phyloP scores from a whole-genome alignment of 2,888 invertebrate genomes.

The Latheticus oryzae region DNA sequence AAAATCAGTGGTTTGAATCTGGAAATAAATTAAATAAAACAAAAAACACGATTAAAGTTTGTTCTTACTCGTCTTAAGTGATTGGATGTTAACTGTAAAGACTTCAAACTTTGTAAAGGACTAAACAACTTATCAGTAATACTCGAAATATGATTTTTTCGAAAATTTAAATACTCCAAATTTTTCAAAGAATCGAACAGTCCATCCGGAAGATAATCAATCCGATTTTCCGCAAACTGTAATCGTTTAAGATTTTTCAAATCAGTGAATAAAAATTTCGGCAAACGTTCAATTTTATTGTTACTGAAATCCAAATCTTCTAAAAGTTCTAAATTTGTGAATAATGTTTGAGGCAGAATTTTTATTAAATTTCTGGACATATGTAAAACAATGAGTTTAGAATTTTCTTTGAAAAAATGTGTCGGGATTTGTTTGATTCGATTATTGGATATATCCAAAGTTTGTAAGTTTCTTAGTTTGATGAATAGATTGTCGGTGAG shows the following conservation, averaged over 20 bases:
- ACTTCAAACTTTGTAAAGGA: constrained; percentile 67
- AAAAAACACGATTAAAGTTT: background rate
- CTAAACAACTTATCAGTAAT: constrained; percentile 67
- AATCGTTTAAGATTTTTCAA: constrained; percentile 71
- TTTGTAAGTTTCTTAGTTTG: constrained; percentile 72
- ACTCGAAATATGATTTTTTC: constrained; percentile 69
- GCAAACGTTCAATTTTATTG: constrained; percentile 73
- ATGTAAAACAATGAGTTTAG: constrained; percentile 72
- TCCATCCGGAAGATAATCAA: constrained; percentile 70
- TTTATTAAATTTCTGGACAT: constrained; percentile 75
- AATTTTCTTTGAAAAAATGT: constrained; percentile 71
- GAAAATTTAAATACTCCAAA: constrained; percentile 69
- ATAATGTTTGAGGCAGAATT: constrained; percentile 70
- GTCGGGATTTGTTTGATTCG: constrained; percentile 70
- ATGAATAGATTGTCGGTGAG: constrained; percentile 71
- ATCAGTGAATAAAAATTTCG: constrained; percentile 69
- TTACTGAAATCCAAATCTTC: constrained; percentile 78
- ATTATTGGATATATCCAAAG: constrained; percentile 77
- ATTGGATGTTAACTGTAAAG: constrained; percentile 70
- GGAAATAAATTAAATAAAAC: constrained; percentile 2
- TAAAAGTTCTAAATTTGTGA: constrained; percentile 70
- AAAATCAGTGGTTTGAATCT: constrained; percentile 62
- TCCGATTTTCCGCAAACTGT: constrained; percentile 77
- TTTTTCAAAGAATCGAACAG: constrained; percentile 69
- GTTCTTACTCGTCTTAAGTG: constrained; percentile 59